These are phyloP conservation scores for Yoshiicerus persimilis DNA, from an alignment of 1,140 invertebrate genomes.

Conservation along the genomic window DNA sequence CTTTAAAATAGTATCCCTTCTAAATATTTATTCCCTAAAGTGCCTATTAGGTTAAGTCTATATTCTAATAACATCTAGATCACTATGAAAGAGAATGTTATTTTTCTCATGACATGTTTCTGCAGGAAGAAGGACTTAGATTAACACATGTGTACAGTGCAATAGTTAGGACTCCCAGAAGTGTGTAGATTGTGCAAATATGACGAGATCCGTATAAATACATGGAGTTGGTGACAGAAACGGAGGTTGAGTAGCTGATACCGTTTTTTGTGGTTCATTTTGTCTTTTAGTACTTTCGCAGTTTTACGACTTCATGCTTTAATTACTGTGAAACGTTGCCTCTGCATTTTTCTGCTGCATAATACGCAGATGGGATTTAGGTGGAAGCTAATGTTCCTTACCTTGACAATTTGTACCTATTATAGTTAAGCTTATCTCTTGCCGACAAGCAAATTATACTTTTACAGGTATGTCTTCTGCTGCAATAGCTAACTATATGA, in stretches of 20 bases:
- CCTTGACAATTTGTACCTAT: not conserved
- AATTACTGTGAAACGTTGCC: not conserved
- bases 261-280: slow-evolving; percentile 17
- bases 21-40: no score
- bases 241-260: slow-evolving; percentile 3
- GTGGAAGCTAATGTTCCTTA: not conserved
- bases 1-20: no score
- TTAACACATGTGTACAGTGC: no score
- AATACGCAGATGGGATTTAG: not conserved
- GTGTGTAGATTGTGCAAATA: not conserved
- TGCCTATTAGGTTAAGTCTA: no score
- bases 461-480: not conserved
- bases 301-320: slow-evolving; percentile 17
- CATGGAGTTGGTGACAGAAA: not conserved
- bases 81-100: no score
- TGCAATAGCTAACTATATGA: not conserved
- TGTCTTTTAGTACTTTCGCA: not conserved
- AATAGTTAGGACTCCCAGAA: no score
- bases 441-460: no score
- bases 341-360: not conserved
- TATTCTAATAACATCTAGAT: no score
- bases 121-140: no score
- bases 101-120: no score
- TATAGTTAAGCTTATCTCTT: not conserved
- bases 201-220: not conserved